These are phyloP conservation scores for Chironomus tepperi DNA, from an alignment of 1,140 invertebrate species.

Conservation along the genomic window DNA sequence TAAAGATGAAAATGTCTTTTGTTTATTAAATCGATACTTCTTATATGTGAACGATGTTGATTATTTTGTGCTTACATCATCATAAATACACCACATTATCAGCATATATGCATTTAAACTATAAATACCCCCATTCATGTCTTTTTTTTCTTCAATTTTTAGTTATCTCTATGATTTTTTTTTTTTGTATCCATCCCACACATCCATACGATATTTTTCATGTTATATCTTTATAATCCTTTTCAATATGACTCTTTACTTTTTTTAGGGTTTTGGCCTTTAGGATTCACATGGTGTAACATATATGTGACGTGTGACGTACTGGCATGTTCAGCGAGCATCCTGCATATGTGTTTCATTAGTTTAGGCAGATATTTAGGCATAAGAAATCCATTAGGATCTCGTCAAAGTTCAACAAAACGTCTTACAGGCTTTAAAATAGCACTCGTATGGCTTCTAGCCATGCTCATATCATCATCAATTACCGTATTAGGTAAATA, in stretches of 20 bases:
- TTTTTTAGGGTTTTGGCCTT: conserved; percentile 78
- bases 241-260: conserved; percentile 27
- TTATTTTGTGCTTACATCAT: background rate
- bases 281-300: conserved; percentile 80
- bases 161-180: background rate
- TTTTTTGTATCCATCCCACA: no score
- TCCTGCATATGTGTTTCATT: conserved; percentile 97
- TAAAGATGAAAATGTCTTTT: background rate
- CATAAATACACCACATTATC: background rate
- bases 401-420: conserved; percentile 65
- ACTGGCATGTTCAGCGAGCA: conserved; percentile 86
- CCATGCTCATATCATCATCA: conserved; percentile 77
- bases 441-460: conserved; percentile 73
- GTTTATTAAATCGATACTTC: background rate
- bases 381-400: conserved; percentile 81
- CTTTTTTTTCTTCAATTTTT: background rate
- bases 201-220: no score
- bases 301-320: conserved; percentile 92
- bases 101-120: background rate
- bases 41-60: background rate
- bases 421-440: conserved; percentile 73
- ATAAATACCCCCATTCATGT: background rate
- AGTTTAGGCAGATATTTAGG: conserved; percentile 85
- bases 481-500: conserved; percentile 75
- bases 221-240: no score